Evolutionary conservation across 2,888 invertebrate species (phyloP).

Genomic region (Craniophora ligustri): DNA sequence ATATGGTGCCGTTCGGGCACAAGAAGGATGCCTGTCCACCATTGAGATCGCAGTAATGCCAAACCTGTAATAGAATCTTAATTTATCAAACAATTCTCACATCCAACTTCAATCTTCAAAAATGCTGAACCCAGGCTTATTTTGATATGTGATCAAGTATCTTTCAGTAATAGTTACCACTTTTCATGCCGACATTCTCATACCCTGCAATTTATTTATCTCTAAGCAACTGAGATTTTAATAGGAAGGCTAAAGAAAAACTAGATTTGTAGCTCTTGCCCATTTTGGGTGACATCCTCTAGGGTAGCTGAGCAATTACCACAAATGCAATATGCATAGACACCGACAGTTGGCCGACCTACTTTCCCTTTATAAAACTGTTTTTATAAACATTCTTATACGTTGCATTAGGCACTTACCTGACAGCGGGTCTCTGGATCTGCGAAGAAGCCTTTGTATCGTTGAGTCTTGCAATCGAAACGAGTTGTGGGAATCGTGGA

Average conservation of each 20-base stretch:
- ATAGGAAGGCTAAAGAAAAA: slow-evolving; percentile 19
- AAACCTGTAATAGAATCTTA: slow-evolving; percentile 89
- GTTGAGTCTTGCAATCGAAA: slow-evolving; percentile 94
- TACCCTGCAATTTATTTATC: neutral
- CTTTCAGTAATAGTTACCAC: no score
- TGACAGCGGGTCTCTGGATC: slow-evolving; percentile 96
- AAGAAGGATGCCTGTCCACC: slow-evolving; percentile 96
- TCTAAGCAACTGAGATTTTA: slow-evolving; percentile 9
- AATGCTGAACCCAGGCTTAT: no score
- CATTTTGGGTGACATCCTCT: slow-evolving; percentile 53
- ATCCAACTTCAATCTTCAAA: neutral
- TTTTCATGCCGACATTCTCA: neutral
- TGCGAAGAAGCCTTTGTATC: slow-evolving; percentile 97
- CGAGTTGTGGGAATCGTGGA: slow-evolving; percentile 92
- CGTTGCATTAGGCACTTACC: slow-evolving; percentile 73
- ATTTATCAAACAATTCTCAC: neutral
- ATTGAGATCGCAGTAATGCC: slow-evolving; percentile 97
- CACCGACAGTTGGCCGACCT: slow-evolving; percentile 51
- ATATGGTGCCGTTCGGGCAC: slow-evolving; percentile 96
- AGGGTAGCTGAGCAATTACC: slow-evolving; percentile 39
- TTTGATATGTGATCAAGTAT: no score
- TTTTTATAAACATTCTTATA: slow-evolving; percentile 47
- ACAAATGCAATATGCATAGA: slow-evolving; percentile 55
- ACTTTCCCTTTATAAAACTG: slow-evolving; percentile 48
- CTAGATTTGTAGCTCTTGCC: slow-evolving; percentile 22